A percentile compares a stretch with the other conserved stretches of the same genome.
Evolutionary conservation across 2,113 vertebrate genomes (phyloP).

Genomic region (Grammomys surdaster): DNA sequence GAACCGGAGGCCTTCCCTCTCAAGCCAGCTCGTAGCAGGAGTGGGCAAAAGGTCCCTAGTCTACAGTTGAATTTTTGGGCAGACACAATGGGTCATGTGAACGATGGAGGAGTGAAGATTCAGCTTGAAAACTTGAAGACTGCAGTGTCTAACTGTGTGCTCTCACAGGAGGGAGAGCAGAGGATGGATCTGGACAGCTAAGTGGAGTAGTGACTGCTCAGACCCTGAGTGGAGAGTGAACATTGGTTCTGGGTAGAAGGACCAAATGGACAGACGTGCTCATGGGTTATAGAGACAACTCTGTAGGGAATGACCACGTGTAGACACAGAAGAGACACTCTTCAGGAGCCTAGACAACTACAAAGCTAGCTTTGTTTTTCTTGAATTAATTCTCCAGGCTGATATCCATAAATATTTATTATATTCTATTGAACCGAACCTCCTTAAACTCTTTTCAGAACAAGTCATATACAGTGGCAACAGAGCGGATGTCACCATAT

Average conservation of each 20-base stretch:
- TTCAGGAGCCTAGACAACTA: background rate
- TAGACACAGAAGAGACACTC: background rate
- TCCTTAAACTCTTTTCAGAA: constrained; percentile 14
- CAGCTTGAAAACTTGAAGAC: background rate
- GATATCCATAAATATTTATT: background rate
- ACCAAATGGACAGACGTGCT: accelerated
- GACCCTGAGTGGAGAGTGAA: background rate
- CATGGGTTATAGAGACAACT: accelerated
- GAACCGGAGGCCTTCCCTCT: background rate
- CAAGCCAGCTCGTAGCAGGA: background rate
- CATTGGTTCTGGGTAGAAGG: background rate
- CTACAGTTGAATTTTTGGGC: background rate
- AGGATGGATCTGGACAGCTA: background rate
- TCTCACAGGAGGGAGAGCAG: background rate
- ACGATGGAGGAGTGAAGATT: background rate
- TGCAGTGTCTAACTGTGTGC: background rate
- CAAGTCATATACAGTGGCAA: background rate
- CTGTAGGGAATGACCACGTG: accelerated
- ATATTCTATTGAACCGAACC: background rate
- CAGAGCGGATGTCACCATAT: background rate
- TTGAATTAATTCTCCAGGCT: background rate
- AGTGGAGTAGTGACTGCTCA: background rate
- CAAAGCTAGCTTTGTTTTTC: background rate
- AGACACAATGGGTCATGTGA: background rate
- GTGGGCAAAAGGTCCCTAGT: background rate